Conservation (phyloP, 1,140 invertebrate species). For the Drosophila sp. region DNA sequence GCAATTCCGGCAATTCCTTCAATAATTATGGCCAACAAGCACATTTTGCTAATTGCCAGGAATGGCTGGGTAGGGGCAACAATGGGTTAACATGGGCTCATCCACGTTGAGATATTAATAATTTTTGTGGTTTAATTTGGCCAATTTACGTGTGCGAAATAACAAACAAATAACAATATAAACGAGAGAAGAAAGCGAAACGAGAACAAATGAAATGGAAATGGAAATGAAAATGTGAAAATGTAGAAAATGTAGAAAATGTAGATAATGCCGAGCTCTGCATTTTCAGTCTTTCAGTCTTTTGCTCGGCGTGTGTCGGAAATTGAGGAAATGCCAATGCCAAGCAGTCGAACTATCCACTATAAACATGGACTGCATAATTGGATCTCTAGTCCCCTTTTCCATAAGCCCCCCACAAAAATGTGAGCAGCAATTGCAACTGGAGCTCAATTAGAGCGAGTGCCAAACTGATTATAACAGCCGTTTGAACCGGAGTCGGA, state of each 20-base stretch:
- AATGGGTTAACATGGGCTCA: constrained; percentile 37
- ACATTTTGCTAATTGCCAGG: constrained; percentile 74
- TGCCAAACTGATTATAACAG: constrained; percentile 57
- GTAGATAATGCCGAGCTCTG: constrained; percentile 61
- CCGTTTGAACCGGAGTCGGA: background rate
- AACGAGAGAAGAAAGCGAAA: constrained; percentile 14
- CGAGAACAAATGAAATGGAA: constrained; percentile 50
- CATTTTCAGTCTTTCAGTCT: constrained; percentile 33
- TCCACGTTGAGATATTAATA: constrained; percentile 73
- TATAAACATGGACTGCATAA: constrained; percentile 63
- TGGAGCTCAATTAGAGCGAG: constrained; percentile 54
- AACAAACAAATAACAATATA: constrained; percentile 27
- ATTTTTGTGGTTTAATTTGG: constrained; percentile 73
- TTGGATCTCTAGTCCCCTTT: constrained; percentile 49
- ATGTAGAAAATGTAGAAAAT: no score
- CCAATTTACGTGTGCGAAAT: constrained; percentile 72
- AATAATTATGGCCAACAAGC: constrained; percentile 67
- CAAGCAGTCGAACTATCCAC: constrained; percentile 31
- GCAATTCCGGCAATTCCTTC: constrained; percentile 18
- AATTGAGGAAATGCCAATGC: constrained; percentile 53
- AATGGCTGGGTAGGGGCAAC: constrained; percentile 9
- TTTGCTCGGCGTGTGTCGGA: constrained; percentile 15
- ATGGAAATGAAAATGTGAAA: constrained; percentile 30
- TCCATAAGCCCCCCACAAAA: background rate
- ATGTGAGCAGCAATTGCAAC: constrained; percentile 29